Percentiles rank a stretch among this genome's conserved stretches.
Evolutionary conservation across 1,140 invertebrate species (phyloP).

Genomic region (Hormaphis cornu): DNA sequence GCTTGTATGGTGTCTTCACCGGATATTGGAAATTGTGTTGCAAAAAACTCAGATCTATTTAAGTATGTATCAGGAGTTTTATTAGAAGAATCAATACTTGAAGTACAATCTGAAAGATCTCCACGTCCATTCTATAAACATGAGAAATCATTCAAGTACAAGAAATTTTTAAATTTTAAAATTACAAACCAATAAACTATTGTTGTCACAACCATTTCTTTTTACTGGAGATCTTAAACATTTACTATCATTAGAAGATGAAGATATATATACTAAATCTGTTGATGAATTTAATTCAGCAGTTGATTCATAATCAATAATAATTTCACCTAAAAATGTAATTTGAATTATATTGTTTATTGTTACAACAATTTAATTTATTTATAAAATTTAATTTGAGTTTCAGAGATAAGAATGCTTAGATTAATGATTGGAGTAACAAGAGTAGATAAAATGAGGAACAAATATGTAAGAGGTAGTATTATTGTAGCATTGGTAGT

Average conservation of each 20-base stretch:
- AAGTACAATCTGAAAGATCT: conserved; percentile 64
- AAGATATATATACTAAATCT: conserved; percentile 52
- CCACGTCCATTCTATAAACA: conserved; percentile 58
- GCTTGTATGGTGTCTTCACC: conserved; percentile 46
- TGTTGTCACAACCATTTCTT: not conserved
- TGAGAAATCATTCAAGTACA: conserved; percentile 35
- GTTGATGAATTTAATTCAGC: conserved; percentile 52
- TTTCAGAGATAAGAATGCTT: no score
- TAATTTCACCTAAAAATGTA: conserved; percentile 62
- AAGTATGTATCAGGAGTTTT: conserved; percentile 58
- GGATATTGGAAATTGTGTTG: conserved; percentile 38
- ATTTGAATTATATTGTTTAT: not conserved
- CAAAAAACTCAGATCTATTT: conserved; percentile 30
- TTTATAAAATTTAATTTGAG: no score
- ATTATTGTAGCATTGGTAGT: no score
- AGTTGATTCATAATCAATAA: conserved; percentile 62
- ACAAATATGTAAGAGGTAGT: no score
- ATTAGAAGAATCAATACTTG: conserved; percentile 62
- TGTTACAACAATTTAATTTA: no score
- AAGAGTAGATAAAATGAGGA: no score
- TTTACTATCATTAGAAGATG: conserved; percentile 54
- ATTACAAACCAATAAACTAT: conserved; percentile 7
- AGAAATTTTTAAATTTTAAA: not conserved
- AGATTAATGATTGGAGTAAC: no score
- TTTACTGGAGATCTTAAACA: conserved; percentile 23